Evolutionary conservation across 2,888 invertebrate genomes (phyloP).

Genomic region (Acronicta aceris): DNA sequence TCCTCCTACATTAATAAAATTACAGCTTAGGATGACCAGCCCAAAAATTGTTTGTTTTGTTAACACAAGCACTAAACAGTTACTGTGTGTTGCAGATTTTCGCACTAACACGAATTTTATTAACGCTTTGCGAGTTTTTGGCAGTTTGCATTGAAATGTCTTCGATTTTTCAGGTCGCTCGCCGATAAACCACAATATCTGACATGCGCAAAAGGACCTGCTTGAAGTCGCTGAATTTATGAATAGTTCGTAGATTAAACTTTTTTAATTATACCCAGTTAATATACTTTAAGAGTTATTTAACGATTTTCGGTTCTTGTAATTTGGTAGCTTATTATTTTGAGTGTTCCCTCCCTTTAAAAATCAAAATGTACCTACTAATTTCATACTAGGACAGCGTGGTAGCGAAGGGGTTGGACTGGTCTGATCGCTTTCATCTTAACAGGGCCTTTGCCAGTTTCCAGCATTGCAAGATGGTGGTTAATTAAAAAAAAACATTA

Average conservation of each 20-base stretch:
- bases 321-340: background rate
- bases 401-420: no score
- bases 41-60: constrained; percentile 11
- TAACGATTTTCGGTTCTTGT: constrained; percentile 31
- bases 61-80: constrained; percentile 37
- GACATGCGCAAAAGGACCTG: constrained; percentile 46
- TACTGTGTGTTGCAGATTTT: constrained; percentile 34
- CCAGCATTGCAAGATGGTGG: no score
- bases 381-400: no score
- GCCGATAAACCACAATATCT: constrained; percentile 56
- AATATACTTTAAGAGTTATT: constrained; percentile 36
- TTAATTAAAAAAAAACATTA: no score
- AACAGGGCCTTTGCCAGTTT: no score
- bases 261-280: constrained; percentile 30
- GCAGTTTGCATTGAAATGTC: constrained; percentile 38
- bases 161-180: constrained; percentile 67
- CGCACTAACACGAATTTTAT: constrained; percentile 38
- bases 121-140: constrained; percentile 2
- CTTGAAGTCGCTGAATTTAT: constrained; percentile 20
- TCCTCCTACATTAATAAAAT: background rate
- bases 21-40: constrained; percentile 6
- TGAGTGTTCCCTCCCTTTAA: background rate
- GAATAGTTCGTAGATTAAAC: constrained; percentile 7
- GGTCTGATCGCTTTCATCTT: no score
- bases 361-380: no score